A percentile compares a stretch with the other conserved stretches of the same genome.
Conservation (phyloP, 2,888 invertebrate species). For the Tiliacea citrago region DNA sequence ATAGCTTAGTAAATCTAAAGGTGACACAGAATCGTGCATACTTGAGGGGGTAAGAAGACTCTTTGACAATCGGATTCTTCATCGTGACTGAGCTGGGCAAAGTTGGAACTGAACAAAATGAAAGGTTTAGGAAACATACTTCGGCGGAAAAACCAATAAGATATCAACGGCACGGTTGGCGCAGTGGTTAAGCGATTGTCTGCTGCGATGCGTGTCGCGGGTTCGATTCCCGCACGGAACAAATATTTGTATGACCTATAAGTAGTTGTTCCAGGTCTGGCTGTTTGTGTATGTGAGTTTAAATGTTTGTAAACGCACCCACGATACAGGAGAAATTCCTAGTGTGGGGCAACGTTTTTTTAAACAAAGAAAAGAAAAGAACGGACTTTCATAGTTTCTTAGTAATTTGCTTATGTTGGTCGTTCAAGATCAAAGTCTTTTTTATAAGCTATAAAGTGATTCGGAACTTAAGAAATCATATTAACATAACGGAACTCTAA, state of each 20-base stretch:
- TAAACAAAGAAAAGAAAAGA: no score
- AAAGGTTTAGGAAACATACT: constrained; percentile 13
- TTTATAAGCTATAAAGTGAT: background rate
- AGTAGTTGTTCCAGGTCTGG: no score
- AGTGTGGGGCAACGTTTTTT: no score
- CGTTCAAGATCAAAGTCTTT: background rate
- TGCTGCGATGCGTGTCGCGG: no score
- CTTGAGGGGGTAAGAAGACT: constrained; percentile 14
- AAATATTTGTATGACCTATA: no score
- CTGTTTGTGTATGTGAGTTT: no score
- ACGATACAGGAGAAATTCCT: no score
- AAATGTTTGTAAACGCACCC: no score
- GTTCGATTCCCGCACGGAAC: no score
- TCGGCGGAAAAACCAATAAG: no score
- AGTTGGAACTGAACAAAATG: constrained; percentile 28
- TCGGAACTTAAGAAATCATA: background rate
- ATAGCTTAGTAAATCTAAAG: constrained; percentile 45
- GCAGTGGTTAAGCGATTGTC: no score
- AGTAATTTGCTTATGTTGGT: background rate
- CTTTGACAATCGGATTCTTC: constrained; percentile 41
- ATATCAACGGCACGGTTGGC: no score
- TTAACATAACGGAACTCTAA: constrained; percentile 13
- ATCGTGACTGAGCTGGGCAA: constrained; percentile 43
- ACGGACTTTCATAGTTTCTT: background rate
- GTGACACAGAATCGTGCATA: constrained; percentile 53